Conservation (phyloP, 2,888 invertebrate genomes). For the Eupelmus urozonus region DNA sequence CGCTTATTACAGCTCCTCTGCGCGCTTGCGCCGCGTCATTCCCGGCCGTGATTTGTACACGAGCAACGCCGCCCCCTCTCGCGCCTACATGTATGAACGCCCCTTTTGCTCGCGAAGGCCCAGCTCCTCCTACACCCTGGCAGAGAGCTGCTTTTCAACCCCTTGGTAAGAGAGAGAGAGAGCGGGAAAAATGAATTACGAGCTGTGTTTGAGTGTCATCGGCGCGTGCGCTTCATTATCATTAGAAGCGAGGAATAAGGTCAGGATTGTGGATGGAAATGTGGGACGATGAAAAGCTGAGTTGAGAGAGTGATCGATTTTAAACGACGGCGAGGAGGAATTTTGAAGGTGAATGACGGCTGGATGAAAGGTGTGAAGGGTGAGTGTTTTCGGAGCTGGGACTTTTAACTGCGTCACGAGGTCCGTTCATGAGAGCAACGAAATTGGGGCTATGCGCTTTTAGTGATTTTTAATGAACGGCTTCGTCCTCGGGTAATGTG, state of each 20-base stretch:
- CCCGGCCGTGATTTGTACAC: slow-evolving; percentile 73
- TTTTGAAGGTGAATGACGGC: neutral
- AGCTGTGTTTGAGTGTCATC: slow-evolving; percentile 36
- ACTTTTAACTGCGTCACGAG: too few species aligned
- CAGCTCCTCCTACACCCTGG: slow-evolving; percentile 29
- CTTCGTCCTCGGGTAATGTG: too few species aligned
- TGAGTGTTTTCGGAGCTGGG: too few species aligned
- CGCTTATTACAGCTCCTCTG: too few species aligned
- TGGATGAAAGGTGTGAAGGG: too few species aligned
- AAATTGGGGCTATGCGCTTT: too few species aligned
- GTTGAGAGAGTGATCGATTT: slow-evolving; percentile 8
- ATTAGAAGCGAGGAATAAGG: slow-evolving; percentile 14
- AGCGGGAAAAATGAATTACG: slow-evolving; percentile 43
- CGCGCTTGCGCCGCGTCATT: slow-evolving; percentile 69
- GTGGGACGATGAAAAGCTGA: neutral
- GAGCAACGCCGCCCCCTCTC: slow-evolving; percentile 68
- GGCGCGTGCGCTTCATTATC: slow-evolving; percentile 28
- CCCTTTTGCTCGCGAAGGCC: slow-evolving; percentile 41
- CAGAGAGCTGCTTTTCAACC: neutral
- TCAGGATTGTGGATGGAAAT: neutral
- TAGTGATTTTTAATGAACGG: too few species aligned
- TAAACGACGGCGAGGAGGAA: slow-evolving; percentile 13
- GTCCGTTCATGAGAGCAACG: too few species aligned
- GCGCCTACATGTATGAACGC: slow-evolving; percentile 31
- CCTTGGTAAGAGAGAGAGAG: neutral